A percentile compares a stretch with the other conserved stretches of the same genome.
These are phyloP conservation scores for Synergus umbraculus DNA, from an alignment of 2,888 invertebrate genomes.

Conservation along the genomic window DNA sequence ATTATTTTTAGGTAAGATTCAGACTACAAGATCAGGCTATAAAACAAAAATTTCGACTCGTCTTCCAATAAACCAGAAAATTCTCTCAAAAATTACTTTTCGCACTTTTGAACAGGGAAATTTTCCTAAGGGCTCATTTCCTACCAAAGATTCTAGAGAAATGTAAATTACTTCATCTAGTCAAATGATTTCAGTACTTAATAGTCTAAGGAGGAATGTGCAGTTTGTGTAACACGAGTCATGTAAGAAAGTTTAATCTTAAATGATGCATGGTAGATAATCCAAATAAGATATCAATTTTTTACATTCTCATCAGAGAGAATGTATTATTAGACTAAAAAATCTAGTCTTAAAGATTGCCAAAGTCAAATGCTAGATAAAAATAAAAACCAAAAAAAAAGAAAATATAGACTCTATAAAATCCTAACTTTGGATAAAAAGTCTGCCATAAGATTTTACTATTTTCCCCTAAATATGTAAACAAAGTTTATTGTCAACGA, in stretches of 20 bases:
- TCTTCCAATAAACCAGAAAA: neutral
- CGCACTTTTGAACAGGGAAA: constrained; percentile 10
- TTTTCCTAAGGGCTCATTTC: constrained; percentile 43
- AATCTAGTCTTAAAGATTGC: constrained; percentile 28
- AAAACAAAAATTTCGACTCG: neutral
- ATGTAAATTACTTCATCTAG: constrained; percentile 67
- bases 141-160: constrained; percentile 64
- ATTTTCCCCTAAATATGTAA: neutral
- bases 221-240: constrained; percentile 59
- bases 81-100: neutral
- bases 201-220: constrained; percentile 74
- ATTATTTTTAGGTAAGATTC: neutral
- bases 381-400: constrained; percentile 6
- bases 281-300: constrained; percentile 23
- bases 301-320: neutral
- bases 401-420: neutral
- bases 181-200: constrained; percentile 74
- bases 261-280: constrained; percentile 43
- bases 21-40: neutral
- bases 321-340: constrained; percentile 3
- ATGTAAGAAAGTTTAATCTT: constrained; percentile 29
- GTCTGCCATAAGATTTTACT: neutral
- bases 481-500: neutral
- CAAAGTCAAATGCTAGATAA: constrained; percentile 18
- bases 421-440: neutral